These are phyloP conservation scores for Anthoscopus minutus DNA, from an alignment of 2,113 vertebrate species.

Conservation along the genomic window DNA sequence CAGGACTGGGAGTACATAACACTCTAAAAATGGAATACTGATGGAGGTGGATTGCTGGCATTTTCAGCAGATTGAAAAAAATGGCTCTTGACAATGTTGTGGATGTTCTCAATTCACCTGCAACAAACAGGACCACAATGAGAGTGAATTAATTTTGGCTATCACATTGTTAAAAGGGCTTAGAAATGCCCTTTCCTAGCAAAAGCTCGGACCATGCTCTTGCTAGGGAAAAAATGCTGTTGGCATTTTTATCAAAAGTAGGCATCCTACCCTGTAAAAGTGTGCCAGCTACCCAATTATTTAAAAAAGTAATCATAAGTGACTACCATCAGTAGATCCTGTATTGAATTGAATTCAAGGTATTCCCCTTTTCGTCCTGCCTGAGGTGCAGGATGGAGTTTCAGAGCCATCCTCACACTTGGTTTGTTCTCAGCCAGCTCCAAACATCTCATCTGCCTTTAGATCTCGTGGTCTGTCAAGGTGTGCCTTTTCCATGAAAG, in stretches of 20 bases:
- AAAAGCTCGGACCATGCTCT: neutral
- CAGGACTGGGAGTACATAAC: accelerated
- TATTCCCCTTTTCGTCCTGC: neutral
- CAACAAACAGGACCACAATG: neutral
- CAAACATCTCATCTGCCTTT: neutral
- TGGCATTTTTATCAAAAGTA: neutral
- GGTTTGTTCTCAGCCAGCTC: neutral
- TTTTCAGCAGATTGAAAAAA: neutral
- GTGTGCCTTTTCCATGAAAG: neutral
- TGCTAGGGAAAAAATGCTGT: no score
- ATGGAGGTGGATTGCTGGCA: neutral
- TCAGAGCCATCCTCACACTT: neutral
- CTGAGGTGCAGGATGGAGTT: neutral
- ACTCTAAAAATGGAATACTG: neutral
- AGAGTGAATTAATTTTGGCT: neutral
- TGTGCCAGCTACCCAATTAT: neutral
- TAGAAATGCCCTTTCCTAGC: neutral
- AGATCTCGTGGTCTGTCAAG: neutral
- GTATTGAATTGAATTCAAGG: neutral
- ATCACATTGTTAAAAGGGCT: neutral
- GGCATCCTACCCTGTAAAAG: neutral
- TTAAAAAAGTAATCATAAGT: neutral
- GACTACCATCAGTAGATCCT: neutral
- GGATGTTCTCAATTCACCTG: neutral
- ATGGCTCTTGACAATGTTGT: neutral